Base-by-base conservation (phyloP, 2,797 vertebrate genomes). In the Poeciliopsis paucimaculata region DNA sequence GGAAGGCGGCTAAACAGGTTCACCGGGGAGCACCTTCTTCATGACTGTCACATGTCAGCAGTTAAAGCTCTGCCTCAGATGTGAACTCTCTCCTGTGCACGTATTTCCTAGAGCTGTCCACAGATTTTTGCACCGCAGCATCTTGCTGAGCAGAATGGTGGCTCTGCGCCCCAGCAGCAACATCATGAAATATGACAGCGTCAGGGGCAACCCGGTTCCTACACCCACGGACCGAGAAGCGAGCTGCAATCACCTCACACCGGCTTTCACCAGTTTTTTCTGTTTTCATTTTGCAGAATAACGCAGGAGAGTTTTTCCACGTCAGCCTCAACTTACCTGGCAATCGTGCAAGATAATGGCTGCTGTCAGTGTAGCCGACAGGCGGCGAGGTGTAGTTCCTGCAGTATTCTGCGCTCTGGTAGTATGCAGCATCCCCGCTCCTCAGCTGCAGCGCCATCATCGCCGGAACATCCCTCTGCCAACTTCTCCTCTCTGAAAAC, bases 361-460 rank as follows among this genome's bases (percentile, higher is more conserved):
- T 92, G 90, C 92, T 93, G 86, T 91, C 91, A 79, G 90, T 87
- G 89, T 94, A 96, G 87, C 85, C 89, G 83, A 94, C 86, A 73
- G 92, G 89, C 77, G 91, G 91, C 9, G 94, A 90, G 6, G 82
- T 93, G 87, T 94, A 95, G 85, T 93, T 90, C 87, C 91, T 94
- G 93, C 93, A 96, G 86, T 90, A 96, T 1, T 93, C 89, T 75
- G 93, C 93, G 81, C 92, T 90, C 90, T 94, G 94, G 90, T 94
- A 95, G 88, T 93, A 95, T 39, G 93, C 82, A 39, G 91, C 94
- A 93, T 94, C 94, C 82, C 90, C 92, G 85, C 87, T 94, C 88
- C 92, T 95, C 53, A 96, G 94, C 89, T 96, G 95, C 93, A 96
- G 91, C 95, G 96, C 95, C 96, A 96, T 96, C 95, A 95, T 95